These are phyloP conservation scores for Notiomystis cincta DNA, from an alignment of 2,113 vertebrate genomes.

Conservation along the genomic window DNA sequence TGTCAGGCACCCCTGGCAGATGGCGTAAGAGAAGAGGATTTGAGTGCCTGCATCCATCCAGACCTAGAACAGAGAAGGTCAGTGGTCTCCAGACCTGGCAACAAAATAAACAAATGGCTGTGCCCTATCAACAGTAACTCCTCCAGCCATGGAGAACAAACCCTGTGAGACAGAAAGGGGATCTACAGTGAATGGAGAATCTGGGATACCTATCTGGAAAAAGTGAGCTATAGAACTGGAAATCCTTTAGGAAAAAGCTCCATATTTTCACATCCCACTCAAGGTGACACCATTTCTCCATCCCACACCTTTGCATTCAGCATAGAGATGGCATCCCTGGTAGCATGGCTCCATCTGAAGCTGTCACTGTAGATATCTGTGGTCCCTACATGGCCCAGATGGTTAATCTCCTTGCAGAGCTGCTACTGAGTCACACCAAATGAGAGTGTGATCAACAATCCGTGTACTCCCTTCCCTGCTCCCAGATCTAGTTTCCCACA, in stretches of 20 bases:
- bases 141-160: not conserved
- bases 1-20: constrained; percentile 86
- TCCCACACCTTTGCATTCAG: not conserved
- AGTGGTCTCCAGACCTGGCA: not conserved
- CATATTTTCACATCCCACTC: not conserved
- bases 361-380: not conserved
- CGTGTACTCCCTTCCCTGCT: not conserved
- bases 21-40: constrained; percentile 88
- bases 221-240: not conserved
- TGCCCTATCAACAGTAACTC: not conserved
- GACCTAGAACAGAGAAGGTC: constrained; percentile 69
- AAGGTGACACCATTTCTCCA: not conserved
- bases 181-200: not conserved
- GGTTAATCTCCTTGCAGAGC: not conserved
- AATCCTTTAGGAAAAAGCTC: not conserved
- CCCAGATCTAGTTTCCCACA: not conserved
- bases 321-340: not conserved
- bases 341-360: not conserved
- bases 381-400: not conserved
- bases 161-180: not conserved
- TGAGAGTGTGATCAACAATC: not conserved
- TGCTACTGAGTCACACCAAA: not conserved
- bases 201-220: not conserved
- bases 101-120: not conserved
- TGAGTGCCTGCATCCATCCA: constrained; percentile 88